Evolutionary conservation across 2,888 invertebrate genomes (phyloP), one percentile per base, ranked within the genome.

Genomic region (Drosophila anomelani): DNA sequence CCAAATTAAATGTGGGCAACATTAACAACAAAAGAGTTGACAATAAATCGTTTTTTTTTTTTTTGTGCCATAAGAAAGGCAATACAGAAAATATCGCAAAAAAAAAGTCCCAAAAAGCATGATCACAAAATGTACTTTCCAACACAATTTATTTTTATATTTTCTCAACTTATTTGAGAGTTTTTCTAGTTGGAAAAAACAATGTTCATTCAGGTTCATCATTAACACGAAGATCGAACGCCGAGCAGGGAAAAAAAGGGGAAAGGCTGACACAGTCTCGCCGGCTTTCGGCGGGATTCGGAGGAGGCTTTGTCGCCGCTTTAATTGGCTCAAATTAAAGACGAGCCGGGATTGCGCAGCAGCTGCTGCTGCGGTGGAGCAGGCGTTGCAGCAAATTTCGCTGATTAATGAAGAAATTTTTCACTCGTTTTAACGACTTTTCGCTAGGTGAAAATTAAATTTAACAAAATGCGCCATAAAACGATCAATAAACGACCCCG

Each of bases 251-350:
- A 41, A 49, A 64, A 64, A 81, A 86, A 79, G 87, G 87, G 81
- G 87, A 81, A 81, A 81, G 81, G 87, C 84, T 58, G 49, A 47
- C 75, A 46, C 20, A 53, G 47, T 12, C 39, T 39, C 29, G 47
- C 23, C 4, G 38, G 13, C 60, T 63, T 66, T 47, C 38, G 39
- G 63, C 39, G 66, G 67, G 62, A 73, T 47, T 58, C 66, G 51
- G 66, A 77, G 69, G 73, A 75, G 69, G 73, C 74, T 63, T 73
- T 87, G 88, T 82, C 88, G 80, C 83, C 83, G 80, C 51, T 85
- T 87, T 83, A 83, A 83, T 83, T 83, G 83, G 88, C 87, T 84
- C 75, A 85, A 75, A 84, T 69, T 78, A 75, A 69, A 81, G 81
- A 82, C 71, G 85, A 51, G 56, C 51, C 63, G 49, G 63, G 47